Evolutionary conservation across 2,888 invertebrate species (phyloP), one percentile per base, ranked within the genome.

Genomic region (Dermolepida albohirtum): DNA sequence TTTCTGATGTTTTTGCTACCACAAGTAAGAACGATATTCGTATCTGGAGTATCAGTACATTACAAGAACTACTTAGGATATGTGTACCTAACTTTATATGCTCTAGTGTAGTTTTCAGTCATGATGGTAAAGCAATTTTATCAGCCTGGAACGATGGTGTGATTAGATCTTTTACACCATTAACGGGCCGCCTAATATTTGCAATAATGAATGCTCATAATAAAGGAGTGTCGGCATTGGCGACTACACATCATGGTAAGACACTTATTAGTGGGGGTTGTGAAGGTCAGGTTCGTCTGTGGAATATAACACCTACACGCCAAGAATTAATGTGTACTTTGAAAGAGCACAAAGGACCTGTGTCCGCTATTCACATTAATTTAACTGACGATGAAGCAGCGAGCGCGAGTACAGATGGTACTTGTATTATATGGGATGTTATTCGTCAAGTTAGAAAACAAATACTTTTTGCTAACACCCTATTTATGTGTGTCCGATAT

Each of bases 361-460:
- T 97, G 67, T 92, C 95, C 0, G 90, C 92, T 22, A 89, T 97
- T 73, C 89, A 92, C 72, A 89, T 96, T 66, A 92, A 92, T 29
- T 87, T 88, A 69, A 89, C 90, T 76, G 90, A 95, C 78, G 89
- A 87, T 0, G 93, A 95, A 81, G 94, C 95, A 0, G 92, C 95
- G 12, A 95, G 95, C 77, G 92, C 96, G 0, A 94, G 95, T 50
- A 92, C 92, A 0, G 97, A 97, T 83, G 97, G 97, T 10, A 94
- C 95, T 2, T 95, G 95, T 79, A 95, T 97, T 73, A 90, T 97
- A 71, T 97, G 97, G 97, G 94, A 96, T 79, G 85, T 97, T 16
- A 83, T 88, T 90, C 74, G 94, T 22, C 79, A 81, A 70, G 87
- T 87, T 2, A 86, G 96, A 6, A 91, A 92, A 8, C 93, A 94